Conservation (phyloP, 2,797 vertebrate species). For the Platyrinchus mystaceus region DNA sequence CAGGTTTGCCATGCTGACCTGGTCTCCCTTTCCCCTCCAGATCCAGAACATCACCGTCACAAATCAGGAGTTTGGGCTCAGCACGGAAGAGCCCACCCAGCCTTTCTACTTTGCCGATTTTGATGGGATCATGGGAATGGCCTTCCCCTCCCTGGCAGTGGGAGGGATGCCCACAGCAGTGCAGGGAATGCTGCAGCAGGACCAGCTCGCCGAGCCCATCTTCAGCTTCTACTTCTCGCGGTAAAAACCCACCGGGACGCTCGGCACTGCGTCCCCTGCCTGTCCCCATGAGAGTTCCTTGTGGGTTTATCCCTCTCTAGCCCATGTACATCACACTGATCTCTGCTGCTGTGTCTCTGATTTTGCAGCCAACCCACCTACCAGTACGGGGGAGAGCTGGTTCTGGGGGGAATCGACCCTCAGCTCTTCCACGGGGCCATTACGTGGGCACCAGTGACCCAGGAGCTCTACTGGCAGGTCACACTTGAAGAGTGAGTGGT, state of each 20-base stretch:
- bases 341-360: not conserved
- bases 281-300: fast-evolving
- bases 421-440: slow-evolving; percentile 74
- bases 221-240: slow-evolving; percentile 81
- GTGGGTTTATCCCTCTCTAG: not conserved
- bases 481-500: slow-evolving; percentile 73
- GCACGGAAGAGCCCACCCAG: slow-evolving; percentile 69
- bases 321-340: fast-evolving
- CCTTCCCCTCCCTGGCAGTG: slow-evolving; percentile 64
- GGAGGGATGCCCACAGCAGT: slow-evolving; percentile 63
- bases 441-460: slow-evolving; percentile 77
- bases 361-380: slow-evolving; percentile 66
- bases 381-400: slow-evolving; percentile 72
- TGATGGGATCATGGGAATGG: slow-evolving; percentile 82
- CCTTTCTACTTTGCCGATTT: slow-evolving; percentile 76
- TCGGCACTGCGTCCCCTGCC: not conserved
- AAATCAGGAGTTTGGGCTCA: slow-evolving; percentile 81
- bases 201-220: slow-evolving; percentile 73
- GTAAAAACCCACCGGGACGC: not conserved
- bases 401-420: slow-evolving; percentile 75
- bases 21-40: slow-evolving; percentile 9
- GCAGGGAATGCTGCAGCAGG: slow-evolving; percentile 67
- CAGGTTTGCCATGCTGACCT: not conserved
- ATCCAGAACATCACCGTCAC: slow-evolving; percentile 72
- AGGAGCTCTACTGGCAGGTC: slow-evolving; percentile 81